Conservation (phyloP, 1,140 invertebrate species). For the Lordiphosa mommai region DNA sequence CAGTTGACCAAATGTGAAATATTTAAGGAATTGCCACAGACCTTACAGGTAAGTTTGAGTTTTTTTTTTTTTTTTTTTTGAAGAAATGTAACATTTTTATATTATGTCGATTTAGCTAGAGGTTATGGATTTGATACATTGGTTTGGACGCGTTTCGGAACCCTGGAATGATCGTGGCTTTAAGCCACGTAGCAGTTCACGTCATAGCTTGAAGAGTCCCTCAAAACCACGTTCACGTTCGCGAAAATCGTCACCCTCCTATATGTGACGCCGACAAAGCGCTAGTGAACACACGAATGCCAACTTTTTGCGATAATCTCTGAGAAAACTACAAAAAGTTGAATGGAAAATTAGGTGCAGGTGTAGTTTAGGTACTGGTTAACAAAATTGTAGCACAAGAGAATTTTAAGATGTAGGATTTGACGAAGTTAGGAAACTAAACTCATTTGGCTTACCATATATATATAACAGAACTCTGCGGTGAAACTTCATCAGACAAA, state of each 20-base stretch:
- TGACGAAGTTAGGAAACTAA: background rate
- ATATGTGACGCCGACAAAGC: conserved; percentile 69
- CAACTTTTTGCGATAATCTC: conserved; percentile 46
- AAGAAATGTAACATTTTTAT: background rate
- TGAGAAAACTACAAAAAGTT: too few species aligned
- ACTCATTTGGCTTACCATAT: conserved; percentile 1
- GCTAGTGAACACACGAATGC: conserved; percentile 40
- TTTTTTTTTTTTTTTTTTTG: too few species aligned
- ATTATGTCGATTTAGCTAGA: conserved; percentile 46
- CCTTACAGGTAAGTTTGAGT: conserved; percentile 80
- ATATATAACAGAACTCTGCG: too few species aligned
- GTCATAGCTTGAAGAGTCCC: conserved; percentile 66
- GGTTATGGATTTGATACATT: conserved; percentile 73
- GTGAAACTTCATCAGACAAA: too few species aligned
- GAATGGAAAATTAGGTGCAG: conserved; percentile 10
- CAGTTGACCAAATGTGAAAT: conserved; percentile 83
- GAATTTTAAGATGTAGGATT: background rate
- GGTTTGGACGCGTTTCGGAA: conserved; percentile 73
- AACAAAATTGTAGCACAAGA: background rate
- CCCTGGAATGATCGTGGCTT: conserved; percentile 67
- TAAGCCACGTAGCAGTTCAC: conserved; percentile 59
- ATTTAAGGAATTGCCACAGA: conserved; percentile 83
- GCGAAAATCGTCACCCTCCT: conserved; percentile 72
- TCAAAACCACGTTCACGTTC: conserved; percentile 67
- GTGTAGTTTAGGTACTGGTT: conserved; percentile 12